Percentiles rank a stretch among this genome's conserved stretches.
These are phyloP conservation scores for Otus scops DNA, from an alignment of 2,797 vertebrate genomes.

Conservation along the genomic window DNA sequence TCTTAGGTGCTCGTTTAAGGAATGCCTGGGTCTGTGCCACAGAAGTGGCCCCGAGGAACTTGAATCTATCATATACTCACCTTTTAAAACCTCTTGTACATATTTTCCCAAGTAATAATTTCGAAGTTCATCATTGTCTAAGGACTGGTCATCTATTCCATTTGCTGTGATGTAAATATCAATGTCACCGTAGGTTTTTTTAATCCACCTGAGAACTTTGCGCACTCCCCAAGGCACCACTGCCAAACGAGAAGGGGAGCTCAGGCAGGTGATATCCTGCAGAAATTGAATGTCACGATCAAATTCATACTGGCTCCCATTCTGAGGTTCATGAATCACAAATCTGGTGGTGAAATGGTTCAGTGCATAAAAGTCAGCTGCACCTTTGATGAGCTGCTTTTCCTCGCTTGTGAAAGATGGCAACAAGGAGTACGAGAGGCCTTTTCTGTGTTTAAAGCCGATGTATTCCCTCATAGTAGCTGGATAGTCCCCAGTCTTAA, in stretches of 20 bases:
- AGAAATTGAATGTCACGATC: constrained; percentile 81
- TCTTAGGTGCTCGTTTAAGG: neutral
- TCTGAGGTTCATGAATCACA: constrained; percentile 76
- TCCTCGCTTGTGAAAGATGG: constrained; percentile 83
- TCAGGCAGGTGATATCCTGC: constrained; percentile 84
- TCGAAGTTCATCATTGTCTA: constrained; percentile 82
- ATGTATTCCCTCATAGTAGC: constrained; percentile 80
- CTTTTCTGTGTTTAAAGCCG: constrained; percentile 62
- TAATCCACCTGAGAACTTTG: constrained; percentile 87
- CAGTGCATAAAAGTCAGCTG: constrained; percentile 88
- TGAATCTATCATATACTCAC: constrained; percentile 69
- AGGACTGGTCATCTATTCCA: constrained; percentile 87
- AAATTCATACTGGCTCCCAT: constrained; percentile 64
- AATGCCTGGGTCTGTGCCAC: neutral
- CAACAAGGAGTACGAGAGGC: constrained; percentile 72
- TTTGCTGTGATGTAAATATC: constrained; percentile 88
- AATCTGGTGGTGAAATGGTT: constrained; percentile 96
- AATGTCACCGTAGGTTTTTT: constrained; percentile 78
- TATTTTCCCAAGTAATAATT: constrained; percentile 86
- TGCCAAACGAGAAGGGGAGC: constrained; percentile 80
- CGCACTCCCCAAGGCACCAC: constrained; percentile 88
- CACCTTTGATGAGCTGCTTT: constrained; percentile 79
- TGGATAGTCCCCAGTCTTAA: constrained; percentile 84
- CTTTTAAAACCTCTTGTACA: constrained; percentile 89
- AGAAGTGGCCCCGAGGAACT: neutral